phyloP scores from a whole-genome alignment of 2,888 invertebrate genomes.

The Megaustenia siamemsis region DNA sequence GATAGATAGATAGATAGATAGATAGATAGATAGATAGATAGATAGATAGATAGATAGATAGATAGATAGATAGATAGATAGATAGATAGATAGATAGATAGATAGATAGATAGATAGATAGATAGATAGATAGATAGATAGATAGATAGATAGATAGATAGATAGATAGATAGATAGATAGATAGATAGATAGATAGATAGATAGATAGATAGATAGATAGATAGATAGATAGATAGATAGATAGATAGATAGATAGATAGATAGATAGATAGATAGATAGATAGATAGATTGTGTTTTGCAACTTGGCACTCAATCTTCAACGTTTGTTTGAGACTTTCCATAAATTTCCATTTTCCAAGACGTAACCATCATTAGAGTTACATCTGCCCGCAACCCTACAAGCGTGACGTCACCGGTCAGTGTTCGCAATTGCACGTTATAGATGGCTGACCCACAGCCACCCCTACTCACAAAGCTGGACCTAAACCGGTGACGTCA shows the following conservation, averaged over 20 bases:
- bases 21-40: slow-evolving; percentile 18
- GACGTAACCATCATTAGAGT: too few species aligned
- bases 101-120: background rate
- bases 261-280: background rate
- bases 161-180: background rate
- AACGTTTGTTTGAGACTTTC: too few species aligned
- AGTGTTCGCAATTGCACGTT: too few species aligned
- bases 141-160: background rate
- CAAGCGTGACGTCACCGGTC: too few species aligned
- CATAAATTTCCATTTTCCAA: too few species aligned
- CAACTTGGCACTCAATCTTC: too few species aligned
- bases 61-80: slow-evolving; percentile 1
- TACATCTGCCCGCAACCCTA: too few species aligned
- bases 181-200: background rate
- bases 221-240: background rate
- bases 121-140: background rate
- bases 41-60: slow-evolving; percentile 1
- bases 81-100: slow-evolving; percentile 5
- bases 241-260: background rate
- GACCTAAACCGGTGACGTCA: too few species aligned
- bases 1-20: slow-evolving; percentile 15
- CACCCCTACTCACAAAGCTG: too few species aligned
- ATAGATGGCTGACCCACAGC: too few species aligned
- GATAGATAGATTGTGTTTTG: background rate
- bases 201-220: background rate